These are phyloP conservation scores for Liparis tanakae DNA, from an alignment of 2,797 vertebrate genomes.

Conservation along the genomic window DNA sequence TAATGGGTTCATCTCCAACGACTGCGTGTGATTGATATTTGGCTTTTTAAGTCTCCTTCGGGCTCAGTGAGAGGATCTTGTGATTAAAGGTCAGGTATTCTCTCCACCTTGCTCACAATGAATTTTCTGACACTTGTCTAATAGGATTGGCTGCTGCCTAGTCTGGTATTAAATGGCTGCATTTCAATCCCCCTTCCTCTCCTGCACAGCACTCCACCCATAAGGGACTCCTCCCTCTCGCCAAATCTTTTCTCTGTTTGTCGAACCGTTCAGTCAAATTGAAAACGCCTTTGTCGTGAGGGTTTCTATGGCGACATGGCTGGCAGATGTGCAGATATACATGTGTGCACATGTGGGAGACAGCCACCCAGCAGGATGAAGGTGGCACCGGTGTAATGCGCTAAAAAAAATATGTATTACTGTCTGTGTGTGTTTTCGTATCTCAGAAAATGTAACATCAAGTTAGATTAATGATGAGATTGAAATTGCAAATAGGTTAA, in stretches of 20 bases:
- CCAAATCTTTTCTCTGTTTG: constrained; percentile 16
- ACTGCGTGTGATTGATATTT: constrained; percentile 77
- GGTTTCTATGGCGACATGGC: constrained; percentile 4
- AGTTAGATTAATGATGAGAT: not conserved
- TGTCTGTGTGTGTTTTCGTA: not conserved
- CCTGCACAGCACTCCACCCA: constrained; percentile 20
- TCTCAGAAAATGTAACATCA: not conserved
- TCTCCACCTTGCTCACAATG: constrained; percentile 50
- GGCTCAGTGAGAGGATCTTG: constrained; percentile 76
- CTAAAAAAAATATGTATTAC: not conserved
- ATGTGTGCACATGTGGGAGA: not conserved
- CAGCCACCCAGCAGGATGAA: constrained; percentile 9
- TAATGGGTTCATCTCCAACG: constrained; percentile 81
- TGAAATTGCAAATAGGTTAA: not conserved
- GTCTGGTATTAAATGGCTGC: constrained; percentile 80
- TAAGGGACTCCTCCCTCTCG: constrained; percentile 10
- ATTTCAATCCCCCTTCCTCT: constrained; percentile 75
- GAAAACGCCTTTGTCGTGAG: constrained; percentile 33
- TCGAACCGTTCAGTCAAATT: constrained; percentile 52
- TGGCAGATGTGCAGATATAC: constrained; percentile 1
- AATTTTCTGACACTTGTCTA: constrained; percentile 80
- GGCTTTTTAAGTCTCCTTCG: constrained; percentile 80
- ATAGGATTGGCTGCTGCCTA: constrained; percentile 79
- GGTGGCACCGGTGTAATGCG: not conserved
- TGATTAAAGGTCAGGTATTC: constrained; percentile 78